Base-by-base conservation (phyloP, 2,797 vertebrate species). In the Poliocrania exsul region DNA sequence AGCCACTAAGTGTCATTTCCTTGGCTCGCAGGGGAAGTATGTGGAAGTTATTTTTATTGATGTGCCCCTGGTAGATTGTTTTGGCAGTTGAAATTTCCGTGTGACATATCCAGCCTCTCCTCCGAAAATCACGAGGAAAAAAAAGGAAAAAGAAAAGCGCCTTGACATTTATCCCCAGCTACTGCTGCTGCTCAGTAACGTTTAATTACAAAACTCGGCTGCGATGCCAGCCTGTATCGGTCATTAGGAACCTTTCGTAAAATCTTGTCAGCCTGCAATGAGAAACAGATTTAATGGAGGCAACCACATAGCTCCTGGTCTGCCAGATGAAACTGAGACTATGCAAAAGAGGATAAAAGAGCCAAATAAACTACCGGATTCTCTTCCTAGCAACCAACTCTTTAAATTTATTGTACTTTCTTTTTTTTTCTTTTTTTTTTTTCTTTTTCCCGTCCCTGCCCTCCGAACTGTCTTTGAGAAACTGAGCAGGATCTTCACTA, bases 121-220 rank as follows among this genome's bases (percentile, higher is more conserved):
- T 67, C 75, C 28, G 5, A 94, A 94, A 94, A 88, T 57, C 25
- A 5, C 1, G 4, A 26, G 5, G 9, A 5, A 10, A 23, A 31
- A 13, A 33, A 11, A 7, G 7, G 6, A 3, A 21, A 9, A 26
- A 20, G 13, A 50, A 16, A 19, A 6, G 25, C 10, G 1, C 72
- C 23, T 77, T 81, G 87, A 87, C 91, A 51, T 94, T 90, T 87
- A 80, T 81, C 71, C 72, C 53, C 91, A 67, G 72, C 82, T 78
- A 25, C 53, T 61, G 65, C 82, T 5, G 28, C 91, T 61, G 75
- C 85, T 88, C 92, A 35, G 81, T 78, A 86, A 88, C 12, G 69
- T 92, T 93, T 95, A 83, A 90, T 91, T 92, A 92, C 93, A 90
- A 91, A 96, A 86, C 80, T 93, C 75, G 40, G 79, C 88, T 75